These are phyloP conservation scores for Turnix velox DNA, from an alignment of 2,113 vertebrate species.

Conservation along the genomic window DNA sequence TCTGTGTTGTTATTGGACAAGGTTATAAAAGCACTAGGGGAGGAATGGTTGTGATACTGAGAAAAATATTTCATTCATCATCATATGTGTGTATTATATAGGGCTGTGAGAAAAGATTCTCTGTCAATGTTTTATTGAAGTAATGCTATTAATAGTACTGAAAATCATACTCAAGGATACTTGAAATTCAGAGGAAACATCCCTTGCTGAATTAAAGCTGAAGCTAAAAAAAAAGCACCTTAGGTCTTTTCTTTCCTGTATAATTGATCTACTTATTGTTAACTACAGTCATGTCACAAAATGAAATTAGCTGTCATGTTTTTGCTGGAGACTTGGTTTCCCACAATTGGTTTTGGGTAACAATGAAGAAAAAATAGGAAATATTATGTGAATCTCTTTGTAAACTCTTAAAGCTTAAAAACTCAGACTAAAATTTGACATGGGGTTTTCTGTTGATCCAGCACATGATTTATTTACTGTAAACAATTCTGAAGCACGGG, in stretches of 20 bases:
- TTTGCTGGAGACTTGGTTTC: not conserved
- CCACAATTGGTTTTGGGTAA: not conserved
- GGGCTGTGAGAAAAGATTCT: not conserved
- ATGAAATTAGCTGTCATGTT: not conserved
- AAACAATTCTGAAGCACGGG: slow-evolving; percentile 7
- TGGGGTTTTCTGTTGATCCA: slow-evolving; percentile 29
- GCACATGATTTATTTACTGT: slow-evolving; percentile 34
- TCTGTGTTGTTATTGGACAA: not conserved
- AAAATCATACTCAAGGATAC: not conserved
- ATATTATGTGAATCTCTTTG: not conserved
- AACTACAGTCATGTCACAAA: not conserved
- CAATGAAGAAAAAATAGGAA: not conserved
- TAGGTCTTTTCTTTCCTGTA: not conserved
- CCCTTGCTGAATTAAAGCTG: not conserved
- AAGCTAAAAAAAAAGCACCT: not conserved
- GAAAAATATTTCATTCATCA: not conserved
- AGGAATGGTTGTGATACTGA: not conserved
- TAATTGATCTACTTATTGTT: not conserved
- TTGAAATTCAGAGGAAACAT: not conserved
- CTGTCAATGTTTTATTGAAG: not conserved
- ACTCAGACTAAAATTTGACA: not conserved
- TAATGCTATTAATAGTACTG: not conserved
- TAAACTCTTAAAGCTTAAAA: not conserved
- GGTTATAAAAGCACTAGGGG: not conserved
- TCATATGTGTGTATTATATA: not conserved